A percentile compares a stretch with the other conserved stretches of the same genome.
phyloP scores from a whole-genome alignment of 2,888 invertebrate species.

The Caenorhabditis sp. region DNA sequence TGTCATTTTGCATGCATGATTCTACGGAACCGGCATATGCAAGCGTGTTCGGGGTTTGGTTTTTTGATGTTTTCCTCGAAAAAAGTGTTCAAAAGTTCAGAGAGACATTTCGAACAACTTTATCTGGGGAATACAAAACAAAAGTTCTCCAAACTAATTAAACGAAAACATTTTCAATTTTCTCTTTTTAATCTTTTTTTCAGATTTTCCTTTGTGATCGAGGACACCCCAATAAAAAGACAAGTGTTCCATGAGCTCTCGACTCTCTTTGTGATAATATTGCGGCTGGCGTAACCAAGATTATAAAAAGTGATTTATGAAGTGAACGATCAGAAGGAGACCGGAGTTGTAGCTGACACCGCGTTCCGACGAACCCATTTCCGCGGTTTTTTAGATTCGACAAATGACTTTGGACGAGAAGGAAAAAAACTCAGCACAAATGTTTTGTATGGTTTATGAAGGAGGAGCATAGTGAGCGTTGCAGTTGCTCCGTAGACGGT shows the following conservation, averaged over 20 bases:
- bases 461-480: conserved; percentile 40
- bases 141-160: neutral
- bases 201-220: too few species aligned
- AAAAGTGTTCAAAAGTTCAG: neutral
- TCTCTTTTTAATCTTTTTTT: neutral
- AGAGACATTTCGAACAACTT: neutral
- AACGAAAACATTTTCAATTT: neutral
- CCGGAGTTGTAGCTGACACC: conserved; percentile 45
- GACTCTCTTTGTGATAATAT: neutral
- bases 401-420: neutral
- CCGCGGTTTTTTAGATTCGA: conserved; percentile 7
- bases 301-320: conserved; percentile 33
- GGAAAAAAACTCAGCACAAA: conserved; percentile 12
- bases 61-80: too few species aligned
- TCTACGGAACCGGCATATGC: neutral
- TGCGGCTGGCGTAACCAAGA: neutral
- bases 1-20: neutral
- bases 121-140: too few species aligned
- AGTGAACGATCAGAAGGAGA: conserved; percentile 35
- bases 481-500: conserved; percentile 30
- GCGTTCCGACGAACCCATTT: conserved; percentile 49
- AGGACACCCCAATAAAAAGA: too few species aligned
- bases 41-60: neutral
- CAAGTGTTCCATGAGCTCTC: neutral
- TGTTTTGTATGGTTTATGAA: conserved; percentile 44